These are phyloP conservation scores for Hestina assimilis DNA, from an alignment of 1,140 invertebrate species.

Conservation along the genomic window DNA sequence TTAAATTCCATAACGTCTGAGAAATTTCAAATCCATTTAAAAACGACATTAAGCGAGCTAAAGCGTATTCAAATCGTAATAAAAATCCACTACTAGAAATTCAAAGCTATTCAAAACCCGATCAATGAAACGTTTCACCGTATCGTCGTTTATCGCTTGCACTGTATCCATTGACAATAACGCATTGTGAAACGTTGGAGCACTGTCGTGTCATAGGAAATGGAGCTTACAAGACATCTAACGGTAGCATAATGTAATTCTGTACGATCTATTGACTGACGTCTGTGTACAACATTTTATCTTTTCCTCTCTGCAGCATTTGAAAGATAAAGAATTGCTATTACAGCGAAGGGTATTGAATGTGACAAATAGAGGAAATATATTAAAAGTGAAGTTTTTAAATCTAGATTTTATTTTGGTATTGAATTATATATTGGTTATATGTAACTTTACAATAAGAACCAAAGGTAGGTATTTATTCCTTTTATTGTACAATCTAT, in stretches of 20 bases:
- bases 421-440: too few species aligned
- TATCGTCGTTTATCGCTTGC: slow-evolving; percentile 21
- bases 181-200: slow-evolving; percentile 12
- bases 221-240: slow-evolving; percentile 24
- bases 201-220: slow-evolving; percentile 7
- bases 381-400: too few species aligned
- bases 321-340: background rate
- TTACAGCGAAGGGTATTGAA: background rate
- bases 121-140: slow-evolving; percentile 10
- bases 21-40: too few species aligned
- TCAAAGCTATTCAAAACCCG: slow-evolving; percentile 11
- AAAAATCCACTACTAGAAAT: slow-evolving; percentile 21
- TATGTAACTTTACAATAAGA: too few species aligned
- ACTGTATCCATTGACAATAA: slow-evolving; percentile 11
- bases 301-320: background rate
- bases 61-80: slow-evolving; percentile 12
- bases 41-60: too few species aligned
- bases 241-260: slow-evolving; percentile 15
- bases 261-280: slow-evolving; percentile 11
- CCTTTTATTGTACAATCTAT: background rate
- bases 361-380: background rate
- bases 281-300: slow-evolving; percentile 10
- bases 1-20: too few species aligned
- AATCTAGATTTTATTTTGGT: too few species aligned
- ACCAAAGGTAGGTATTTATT: too few species aligned